These are phyloP conservation scores for Melanotaenia duboulayi DNA, from an alignment of 2,113 vertebrate genomes.

Conservation along the genomic window DNA sequence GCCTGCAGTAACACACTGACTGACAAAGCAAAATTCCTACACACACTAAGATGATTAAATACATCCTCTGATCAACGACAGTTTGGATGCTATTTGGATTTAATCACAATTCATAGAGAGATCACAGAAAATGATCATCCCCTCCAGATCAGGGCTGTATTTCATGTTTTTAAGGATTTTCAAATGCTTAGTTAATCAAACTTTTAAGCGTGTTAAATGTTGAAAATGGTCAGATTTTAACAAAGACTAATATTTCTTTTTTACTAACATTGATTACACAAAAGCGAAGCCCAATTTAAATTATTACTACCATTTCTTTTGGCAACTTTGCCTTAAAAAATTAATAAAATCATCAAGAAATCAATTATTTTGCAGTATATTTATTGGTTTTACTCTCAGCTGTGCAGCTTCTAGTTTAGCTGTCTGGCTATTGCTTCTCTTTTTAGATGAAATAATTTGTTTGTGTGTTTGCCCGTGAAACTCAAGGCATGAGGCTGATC, in stretches of 20 bases:
- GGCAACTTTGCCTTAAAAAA: neutral
- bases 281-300: neutral
- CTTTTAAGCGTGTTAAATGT: too few relatives aligned
- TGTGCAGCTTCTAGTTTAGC: neutral
- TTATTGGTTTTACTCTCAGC: neutral
- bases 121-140: too few relatives aligned
- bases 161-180: too few relatives aligned
- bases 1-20: too few relatives aligned
- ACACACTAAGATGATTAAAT: slow-evolving; percentile 1
- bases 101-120: neutral
- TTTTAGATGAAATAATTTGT: too few relatives aligned
- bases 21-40: slow-evolving; percentile 17
- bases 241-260: too few relatives aligned
- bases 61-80: slow-evolving; percentile 21
- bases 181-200: too few relatives aligned
- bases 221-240: too few relatives aligned
- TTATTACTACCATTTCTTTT: neutral
- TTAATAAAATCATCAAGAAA: neutral
- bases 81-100: slow-evolving; percentile 10
- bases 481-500: neutral
- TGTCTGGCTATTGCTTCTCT: neutral
- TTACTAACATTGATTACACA: too few relatives aligned
- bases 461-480: neutral
- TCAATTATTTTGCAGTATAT: neutral
- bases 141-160: too few relatives aligned